phyloP scores from a whole-genome alignment of 2,797 vertebrate genomes.

The Diceros bicornis region DNA sequence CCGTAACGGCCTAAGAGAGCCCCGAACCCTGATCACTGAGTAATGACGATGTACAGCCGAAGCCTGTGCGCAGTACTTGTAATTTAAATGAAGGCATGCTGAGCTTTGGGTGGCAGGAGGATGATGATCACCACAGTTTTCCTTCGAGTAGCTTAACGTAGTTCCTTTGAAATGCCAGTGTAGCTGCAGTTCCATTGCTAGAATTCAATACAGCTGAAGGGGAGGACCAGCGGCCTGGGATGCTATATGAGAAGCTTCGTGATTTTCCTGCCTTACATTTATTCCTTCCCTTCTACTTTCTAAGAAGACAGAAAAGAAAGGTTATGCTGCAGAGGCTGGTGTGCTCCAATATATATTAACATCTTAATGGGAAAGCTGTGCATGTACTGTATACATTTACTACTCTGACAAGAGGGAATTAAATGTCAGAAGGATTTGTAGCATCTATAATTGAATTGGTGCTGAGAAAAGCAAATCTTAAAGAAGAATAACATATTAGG shows the following conservation, averaged over 20 bases:
- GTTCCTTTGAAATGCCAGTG: constrained; percentile 66
- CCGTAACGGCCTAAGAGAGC: not conserved
- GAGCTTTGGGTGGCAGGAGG: not conserved
- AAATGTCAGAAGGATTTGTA: constrained; percentile 97
- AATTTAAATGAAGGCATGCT: not conserved
- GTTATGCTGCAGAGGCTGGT: constrained; percentile 74
- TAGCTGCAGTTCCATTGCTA: not conserved
- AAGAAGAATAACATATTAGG: constrained; percentile 96
- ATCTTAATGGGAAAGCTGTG: constrained; percentile 95
- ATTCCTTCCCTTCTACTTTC: constrained; percentile 58
- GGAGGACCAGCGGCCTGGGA: not conserved
- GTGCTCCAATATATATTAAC: constrained; percentile 92
- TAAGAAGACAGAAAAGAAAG: constrained; percentile 72
- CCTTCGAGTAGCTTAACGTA: constrained; percentile 82
- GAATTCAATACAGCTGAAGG: constrained; percentile 13
- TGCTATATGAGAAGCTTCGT: not conserved
- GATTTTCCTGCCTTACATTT: constrained; percentile 16
- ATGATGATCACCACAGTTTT: constrained; percentile 72
- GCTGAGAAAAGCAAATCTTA: constrained; percentile 94
- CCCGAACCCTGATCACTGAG: not conserved
- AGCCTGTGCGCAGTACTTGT: not conserved
- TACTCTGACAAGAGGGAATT: constrained; percentile 95
- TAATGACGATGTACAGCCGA: not conserved
- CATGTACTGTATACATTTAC: constrained; percentile 93
- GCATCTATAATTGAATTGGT: constrained; percentile 97